Conservation (phyloP, 2,113 vertebrate genomes). For the Microtus richardsoni region DNA sequence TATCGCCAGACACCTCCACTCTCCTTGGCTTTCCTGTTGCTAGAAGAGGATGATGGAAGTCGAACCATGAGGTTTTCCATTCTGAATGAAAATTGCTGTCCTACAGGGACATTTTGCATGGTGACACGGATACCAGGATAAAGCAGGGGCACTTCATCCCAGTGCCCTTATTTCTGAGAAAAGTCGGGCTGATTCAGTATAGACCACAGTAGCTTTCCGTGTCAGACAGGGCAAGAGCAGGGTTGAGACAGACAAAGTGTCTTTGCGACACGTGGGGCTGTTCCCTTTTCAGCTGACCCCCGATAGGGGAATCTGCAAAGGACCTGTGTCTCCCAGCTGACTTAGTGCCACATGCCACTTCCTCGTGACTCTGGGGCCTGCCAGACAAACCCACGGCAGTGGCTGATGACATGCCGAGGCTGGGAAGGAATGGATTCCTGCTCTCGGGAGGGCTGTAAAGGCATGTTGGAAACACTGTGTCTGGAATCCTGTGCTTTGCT, state of each 20-base stretch:
- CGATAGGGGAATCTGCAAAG: background rate
- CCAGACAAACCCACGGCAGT: background rate
- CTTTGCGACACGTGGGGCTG: constrained; percentile 17
- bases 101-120: background rate
- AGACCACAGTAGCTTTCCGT: background rate
- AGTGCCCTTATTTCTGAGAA: background rate
- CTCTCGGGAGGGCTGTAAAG: background rate
- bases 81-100: background rate
- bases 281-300: background rate
- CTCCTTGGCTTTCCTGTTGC: background rate
- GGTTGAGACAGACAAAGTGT: background rate
- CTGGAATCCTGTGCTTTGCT: constrained; percentile 51
- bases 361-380: constrained; percentile 41
- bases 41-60: background rate
- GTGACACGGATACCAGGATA: background rate
- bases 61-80: background rate
- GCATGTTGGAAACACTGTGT: constrained; percentile 38
- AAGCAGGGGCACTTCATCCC: background rate
- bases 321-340: background rate
- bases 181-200: background rate
- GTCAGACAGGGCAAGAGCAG: background rate
- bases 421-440: background rate
- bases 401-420: background rate
- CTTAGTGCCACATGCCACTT: background rate
- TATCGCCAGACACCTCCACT: background rate